phyloP scores from a whole-genome alignment of 1,140 invertebrate species.

The Ganaspis sp. region DNA sequence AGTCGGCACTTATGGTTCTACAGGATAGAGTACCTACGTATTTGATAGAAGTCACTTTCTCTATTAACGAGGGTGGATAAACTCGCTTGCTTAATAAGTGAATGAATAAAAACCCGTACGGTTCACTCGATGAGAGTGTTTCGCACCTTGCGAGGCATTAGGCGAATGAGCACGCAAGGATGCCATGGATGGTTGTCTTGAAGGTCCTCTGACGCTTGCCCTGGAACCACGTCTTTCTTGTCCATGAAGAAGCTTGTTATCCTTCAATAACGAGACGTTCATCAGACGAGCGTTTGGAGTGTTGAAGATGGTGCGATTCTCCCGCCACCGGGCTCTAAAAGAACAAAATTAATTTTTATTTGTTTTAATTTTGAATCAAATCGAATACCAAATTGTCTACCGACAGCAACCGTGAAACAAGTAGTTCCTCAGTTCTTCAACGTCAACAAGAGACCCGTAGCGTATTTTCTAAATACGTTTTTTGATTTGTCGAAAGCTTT shows the following conservation, averaged over 20 bases:
- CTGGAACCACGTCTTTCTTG: slow-evolving; percentile 86
- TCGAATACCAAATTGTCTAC: no score
- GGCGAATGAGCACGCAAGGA: slow-evolving; percentile 88
- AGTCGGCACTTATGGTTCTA: slow-evolving; percentile 12
- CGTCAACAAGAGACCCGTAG: no score
- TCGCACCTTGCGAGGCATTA: slow-evolving; percentile 85
- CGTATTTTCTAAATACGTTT: no score
- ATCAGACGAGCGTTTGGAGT: slow-evolving; percentile 93
- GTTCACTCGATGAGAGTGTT: slow-evolving; percentile 75
- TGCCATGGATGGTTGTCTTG: slow-evolving; percentile 88
- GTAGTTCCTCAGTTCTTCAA: no score
- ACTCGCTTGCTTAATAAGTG: slow-evolving; percentile 75
- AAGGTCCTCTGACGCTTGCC: slow-evolving; percentile 85
- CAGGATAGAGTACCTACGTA: slow-evolving; percentile 25
- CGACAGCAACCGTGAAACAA: no score
- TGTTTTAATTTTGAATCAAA: no score
- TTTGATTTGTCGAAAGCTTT: no score
- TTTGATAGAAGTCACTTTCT: slow-evolving; percentile 29
- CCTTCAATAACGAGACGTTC: slow-evolving; percentile 89
- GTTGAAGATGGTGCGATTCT: slow-evolving; percentile 95
- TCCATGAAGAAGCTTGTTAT: slow-evolving; percentile 87
- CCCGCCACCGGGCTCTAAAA: slow-evolving; percentile 90
- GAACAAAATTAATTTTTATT: background rate
- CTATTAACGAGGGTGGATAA: slow-evolving; percentile 31
- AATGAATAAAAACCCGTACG: slow-evolving; percentile 76